Base-by-base conservation (phyloP, 2,888 invertebrate species). In the Melieria picta region DNA sequence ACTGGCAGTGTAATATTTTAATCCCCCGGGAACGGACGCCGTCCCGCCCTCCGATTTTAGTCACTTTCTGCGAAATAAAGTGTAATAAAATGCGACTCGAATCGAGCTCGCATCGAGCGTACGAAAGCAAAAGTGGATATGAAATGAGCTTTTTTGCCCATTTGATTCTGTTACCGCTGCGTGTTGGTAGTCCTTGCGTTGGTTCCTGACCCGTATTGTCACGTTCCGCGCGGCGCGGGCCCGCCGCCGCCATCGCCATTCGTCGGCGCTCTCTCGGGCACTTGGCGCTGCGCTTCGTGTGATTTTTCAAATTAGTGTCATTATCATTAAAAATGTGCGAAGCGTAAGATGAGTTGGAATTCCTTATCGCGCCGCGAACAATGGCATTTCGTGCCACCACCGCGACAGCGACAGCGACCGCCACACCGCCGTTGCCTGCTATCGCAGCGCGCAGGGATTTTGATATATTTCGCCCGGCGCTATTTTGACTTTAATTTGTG, bases 261-360 rank as follows among this genome's bases (percentile, higher is more conserved):
- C 13, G 30, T 10, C 57, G 11, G 11, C n/a, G 42, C 45, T 11
- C 48, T n/a, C 56, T 60, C 47, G 16, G 46, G 13, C 58, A 6
- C 13, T 57, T 13, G n/a, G 6, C 45, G 46, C n/a, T 5, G 11
- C 50, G 45, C 57, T 66, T 68, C 69, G 69, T 72, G 72, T 65
- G 75, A 76, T 74, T 78, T 74, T 79, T 75, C 76, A 78, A 80
- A 80, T 80, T 79, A 78, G 78, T 77, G 74, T 79, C 76, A 78
- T 80, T 80, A 79, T 78, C 80, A 79, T 80, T 79, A 77, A 76
- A 80, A 79, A 76, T 73, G 72, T 64, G 71, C 74, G 45, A 71
- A 62, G 58, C 63, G 58, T 71, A 73, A 73, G 73, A 76, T 70
- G 73, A 77, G 73, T 75, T 77, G 62, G 69, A 72, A 69, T 73